Base-by-base conservation (phyloP, 2,888 invertebrate genomes). In the Mesoligia furuncula region DNA sequence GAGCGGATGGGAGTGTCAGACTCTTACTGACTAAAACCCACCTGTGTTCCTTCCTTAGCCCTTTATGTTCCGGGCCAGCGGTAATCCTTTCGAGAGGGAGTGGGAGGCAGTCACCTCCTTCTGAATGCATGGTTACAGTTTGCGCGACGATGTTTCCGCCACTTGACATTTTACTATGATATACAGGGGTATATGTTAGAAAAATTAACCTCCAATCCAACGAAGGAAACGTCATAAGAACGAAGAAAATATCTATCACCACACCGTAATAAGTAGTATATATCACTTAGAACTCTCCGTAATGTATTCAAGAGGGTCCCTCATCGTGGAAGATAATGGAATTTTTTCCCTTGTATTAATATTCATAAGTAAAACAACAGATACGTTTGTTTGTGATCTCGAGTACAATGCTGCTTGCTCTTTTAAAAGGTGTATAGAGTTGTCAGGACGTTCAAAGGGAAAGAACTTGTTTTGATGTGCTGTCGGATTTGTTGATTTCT, bases 321-420 rank as follows among this genome's bases (percentile, higher is more conserved):
- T 88, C 87, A 85, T 81, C 80, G 82, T 73, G 68, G 73, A 85
- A 85, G 85, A 88, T 88, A 88, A 88, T 88, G 88, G 88, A 86
- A 88, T 87, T 87, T 88, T 83, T 83, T 85, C 80, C 81, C 77
- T 81, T 62, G 51, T 80, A 87, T 88, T 87, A 88, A 88, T 88
- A 88, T 88, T 88, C 88, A 88, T 88, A 87, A 88, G 85, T 77
- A 73, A 79, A 77, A 85, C 80, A 86, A 87, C 73, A 85, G 85
- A 81, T 73, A 78, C 67, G 64, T 77, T 77, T 88, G 87, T 88
- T 88, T 88, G 84, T 85, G 80, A 82, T 85, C 78, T 66, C 42
- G 71, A 79, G 81, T 77, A 83, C 78, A 82, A 77, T 70, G 73
- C 80, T 67, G 15, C 48, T 71, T 79, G 79, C 77, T 79, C 76